Evolutionary conservation across 2,797 vertebrate species (phyloP).

Genomic region (Rhabdophis nuchalis): DNA sequence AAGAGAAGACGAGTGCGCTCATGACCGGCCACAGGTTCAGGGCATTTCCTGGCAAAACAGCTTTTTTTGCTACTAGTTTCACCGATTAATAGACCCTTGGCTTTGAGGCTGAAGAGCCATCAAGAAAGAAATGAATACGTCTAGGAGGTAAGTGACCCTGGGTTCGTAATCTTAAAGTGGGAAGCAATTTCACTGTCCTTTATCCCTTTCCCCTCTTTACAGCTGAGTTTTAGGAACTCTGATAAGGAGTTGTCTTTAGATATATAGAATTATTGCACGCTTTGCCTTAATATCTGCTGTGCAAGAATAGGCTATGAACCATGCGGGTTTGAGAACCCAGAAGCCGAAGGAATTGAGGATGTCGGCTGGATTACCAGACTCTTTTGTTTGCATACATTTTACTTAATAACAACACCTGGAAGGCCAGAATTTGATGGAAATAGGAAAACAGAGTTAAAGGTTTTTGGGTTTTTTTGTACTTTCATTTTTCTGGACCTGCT

Average conservation of each 20-base stretch:
- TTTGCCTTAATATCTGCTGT: not conserved
- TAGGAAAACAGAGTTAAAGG: not conserved
- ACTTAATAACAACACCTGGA: not conserved
- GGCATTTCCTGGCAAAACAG: conserved; percentile 34
- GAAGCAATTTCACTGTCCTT: not conserved
- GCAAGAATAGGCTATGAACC: not conserved
- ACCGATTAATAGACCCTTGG: not conserved
- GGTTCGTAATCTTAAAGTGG: not conserved
- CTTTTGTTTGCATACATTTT: not conserved
- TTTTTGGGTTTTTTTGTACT: not conserved
- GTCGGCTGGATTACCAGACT: not conserved
- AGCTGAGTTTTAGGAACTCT: too few relatives aligned
- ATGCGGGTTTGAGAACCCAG: not conserved
- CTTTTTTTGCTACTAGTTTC: not conserved
- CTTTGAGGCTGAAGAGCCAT: conserved; percentile 13
- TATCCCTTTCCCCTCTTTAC: not conserved
- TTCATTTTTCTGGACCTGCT: not conserved
- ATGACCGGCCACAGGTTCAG: conserved; percentile 37
- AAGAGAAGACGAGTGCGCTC: conserved; percentile 41
- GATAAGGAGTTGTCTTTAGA: not conserved
- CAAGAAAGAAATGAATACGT: conserved; percentile 54
- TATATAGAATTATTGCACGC: not conserved
- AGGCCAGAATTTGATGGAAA: not conserved
- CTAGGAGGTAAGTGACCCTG: conserved; percentile 60
- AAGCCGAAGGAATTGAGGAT: not conserved